Evolutionary conservation across 2,888 invertebrate genomes (phyloP), one percentile per base, ranked within the genome.

Genomic region (Liopterus haemorrhoidalis): DNA sequence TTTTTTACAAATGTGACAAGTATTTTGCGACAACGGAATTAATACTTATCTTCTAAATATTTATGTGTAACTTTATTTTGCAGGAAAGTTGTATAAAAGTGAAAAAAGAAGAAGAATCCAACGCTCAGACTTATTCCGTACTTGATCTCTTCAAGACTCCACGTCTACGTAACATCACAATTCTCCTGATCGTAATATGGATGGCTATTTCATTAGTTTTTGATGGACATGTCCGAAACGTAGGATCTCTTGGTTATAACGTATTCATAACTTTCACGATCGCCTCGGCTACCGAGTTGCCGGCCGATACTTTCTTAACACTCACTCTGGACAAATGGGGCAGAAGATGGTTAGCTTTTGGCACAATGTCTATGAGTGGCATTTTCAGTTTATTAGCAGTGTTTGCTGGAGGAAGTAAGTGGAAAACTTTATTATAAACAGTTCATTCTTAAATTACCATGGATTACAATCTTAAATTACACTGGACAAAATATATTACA

Each of bases 191-290:
- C 53, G 56, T 88, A 2, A 85, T 91, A 54, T 91, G 91, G 90
- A 87, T 89, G 85, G 80, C 84, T n/a, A 85, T 90, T 44, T 87
- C 89, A 0, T 61, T 91, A 59, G 87, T 88, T 1, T 89, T 90
- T 64, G 89, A 91, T 59, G 89, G 89, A 0, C 91, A 92, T 61
- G 89, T 90, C 11, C 73, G 91, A 59, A 91, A 90, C 61, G 89
- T 91, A 0, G 85, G 87, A 1, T 85, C 88, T 6, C 68, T 91
- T 28, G 88, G 88, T 0, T 43, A 43, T 20, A 37, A 89, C 57
- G 78, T 89, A n/a, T 90, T 89, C 63, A 62, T 89, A 44, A 89
- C 89, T 0, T 90, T 90, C 61, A 87, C 89, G 0, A 76, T 89
- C 2, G 89, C 90, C 0, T 82, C 82, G 1, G 83, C 84, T 2